Evolutionary conservation across 1,140 invertebrate species (phyloP), one percentile per base, ranked within the genome.

Genomic region (Ctenoplectra terminalis): DNA sequence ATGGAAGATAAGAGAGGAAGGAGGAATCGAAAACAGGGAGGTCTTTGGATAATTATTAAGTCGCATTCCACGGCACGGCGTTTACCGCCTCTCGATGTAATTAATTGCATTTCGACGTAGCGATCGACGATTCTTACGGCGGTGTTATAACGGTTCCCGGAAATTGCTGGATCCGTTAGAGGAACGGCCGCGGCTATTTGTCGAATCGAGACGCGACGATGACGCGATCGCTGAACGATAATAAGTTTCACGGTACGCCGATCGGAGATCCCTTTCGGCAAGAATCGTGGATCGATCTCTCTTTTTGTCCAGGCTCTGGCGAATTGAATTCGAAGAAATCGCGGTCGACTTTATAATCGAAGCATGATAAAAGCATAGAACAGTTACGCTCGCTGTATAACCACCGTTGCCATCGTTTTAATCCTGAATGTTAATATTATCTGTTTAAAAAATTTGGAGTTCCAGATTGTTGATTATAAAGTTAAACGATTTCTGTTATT

Each of bases 91-190:
- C 23, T 13, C 20, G 37, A 54, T 76, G n/a, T 76, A 76, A 75
- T 76, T 76, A 76, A 76, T 76, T 56, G 74, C 74, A 43, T 69
- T 76, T 76, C 74, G 50, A 50, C 31, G 23, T 50, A 46, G 58
- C 72, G 58, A 76, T 69, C 63, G 50, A n/a, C 50, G 48, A 76
- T 76, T 76, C 63, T 69, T 69, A 40, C 50, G 17, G 26, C 26
- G 17, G 34, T 20, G 63, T 67, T 56, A 67, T 76, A 76, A 76
- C 74, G 74, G 74, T 67, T 20, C 37, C 63, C 37, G 61, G 74
- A 76, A 76, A 76, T 76, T 76, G 50, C 74, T 17, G 74, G 63
- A 54, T 63, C 74, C 74, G 74, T 76, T 76, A 76, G 48, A 56
- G 74, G 48, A 54, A 54, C 58, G 31, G 58, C 13, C 29, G 15